Percentiles rank a stretch among this genome's conserved stretches.
Conservation (phyloP, 2,113 vertebrate species). For the Empidonax alnorum region DNA sequence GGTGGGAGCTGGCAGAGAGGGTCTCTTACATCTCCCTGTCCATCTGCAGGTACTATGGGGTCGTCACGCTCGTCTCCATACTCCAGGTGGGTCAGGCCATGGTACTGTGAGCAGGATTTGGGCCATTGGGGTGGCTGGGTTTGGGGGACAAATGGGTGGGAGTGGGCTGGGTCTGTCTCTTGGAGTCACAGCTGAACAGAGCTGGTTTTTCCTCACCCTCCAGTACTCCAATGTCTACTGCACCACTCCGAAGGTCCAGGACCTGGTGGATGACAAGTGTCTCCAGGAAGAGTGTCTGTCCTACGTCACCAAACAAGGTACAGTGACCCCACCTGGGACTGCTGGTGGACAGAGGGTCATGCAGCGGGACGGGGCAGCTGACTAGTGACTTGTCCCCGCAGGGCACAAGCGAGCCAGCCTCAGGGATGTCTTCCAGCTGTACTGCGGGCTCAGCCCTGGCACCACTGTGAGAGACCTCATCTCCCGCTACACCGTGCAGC, state of each 20-base stretch:
- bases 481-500: constrained; percentile 90
- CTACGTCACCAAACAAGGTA: constrained; percentile 93
- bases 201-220: background rate
- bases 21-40: background rate
- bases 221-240: constrained; percentile 99
- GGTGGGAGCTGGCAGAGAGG: background rate
- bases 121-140: rapidly evolving
- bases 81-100: constrained; percentile 83
- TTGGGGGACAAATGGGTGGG: rapidly evolving
- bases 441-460: constrained; percentile 84
- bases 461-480: constrained; percentile 85
- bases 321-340: rapidly evolving
- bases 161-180: rapidly evolving
- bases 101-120: rapidly evolving
- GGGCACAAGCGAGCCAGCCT: constrained; percentile 91
- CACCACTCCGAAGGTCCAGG: constrained; percentile 94
- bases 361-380: background rate
- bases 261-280: constrained; percentile 92
- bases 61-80: constrained; percentile 93
- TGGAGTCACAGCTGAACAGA: background rate
- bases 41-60: constrained; percentile 88
- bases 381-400: constrained; percentile 39
- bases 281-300: constrained; percentile 92
- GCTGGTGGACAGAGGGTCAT: background rate
- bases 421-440: constrained; percentile 89